phyloP scores from a whole-genome alignment of 2,888 invertebrate species.

The Apamea epomidion region DNA sequence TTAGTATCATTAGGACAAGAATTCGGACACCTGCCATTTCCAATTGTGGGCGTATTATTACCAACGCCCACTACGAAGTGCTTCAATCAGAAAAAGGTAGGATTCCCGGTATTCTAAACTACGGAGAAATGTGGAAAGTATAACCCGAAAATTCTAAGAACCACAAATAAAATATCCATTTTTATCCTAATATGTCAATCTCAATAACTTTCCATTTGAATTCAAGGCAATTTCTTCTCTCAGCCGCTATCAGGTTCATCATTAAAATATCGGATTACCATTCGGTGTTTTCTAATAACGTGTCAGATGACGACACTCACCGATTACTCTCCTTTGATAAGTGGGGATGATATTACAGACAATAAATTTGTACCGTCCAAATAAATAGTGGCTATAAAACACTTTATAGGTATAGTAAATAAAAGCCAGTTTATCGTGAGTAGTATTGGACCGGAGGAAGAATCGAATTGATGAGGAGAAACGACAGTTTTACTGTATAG shows the following conservation, averaged over 20 bases:
- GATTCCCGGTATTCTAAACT: neutral
- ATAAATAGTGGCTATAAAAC: conserved; percentile 69
- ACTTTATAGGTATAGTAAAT: conserved; percentile 67
- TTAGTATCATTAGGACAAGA: neutral
- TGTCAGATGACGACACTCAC: conserved; percentile 55
- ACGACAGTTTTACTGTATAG: conserved; percentile 36
- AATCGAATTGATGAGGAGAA: conserved; percentile 52
- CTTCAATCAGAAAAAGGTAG: conserved; percentile 21
- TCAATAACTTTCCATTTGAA: conserved; percentile 19
- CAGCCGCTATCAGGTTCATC: conserved; percentile 37
- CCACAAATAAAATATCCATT: conserved; percentile 9
- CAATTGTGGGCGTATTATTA: conserved; percentile 13
- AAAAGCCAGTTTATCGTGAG: conserved; percentile 60
- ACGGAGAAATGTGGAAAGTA: neutral
- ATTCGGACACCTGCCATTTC: conserved; percentile 9
- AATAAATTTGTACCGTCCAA: conserved; percentile 65
- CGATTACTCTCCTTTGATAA: conserved; percentile 68
- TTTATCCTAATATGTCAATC: conserved; percentile 38
- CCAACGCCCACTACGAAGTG: conserved; percentile 1
- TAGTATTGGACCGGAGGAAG: conserved; percentile 51
- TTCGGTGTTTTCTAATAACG: conserved; percentile 65
- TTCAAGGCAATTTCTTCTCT: conserved; percentile 37
- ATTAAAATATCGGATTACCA: conserved; percentile 63
- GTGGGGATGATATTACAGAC: conserved; percentile 69
- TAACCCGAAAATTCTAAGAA: neutral